A percentile compares a stretch with the other conserved stretches of the same genome.
Conservation (phyloP, 2,797 vertebrate genomes). For the Lepidocolaptes lacrymiger region DNA sequence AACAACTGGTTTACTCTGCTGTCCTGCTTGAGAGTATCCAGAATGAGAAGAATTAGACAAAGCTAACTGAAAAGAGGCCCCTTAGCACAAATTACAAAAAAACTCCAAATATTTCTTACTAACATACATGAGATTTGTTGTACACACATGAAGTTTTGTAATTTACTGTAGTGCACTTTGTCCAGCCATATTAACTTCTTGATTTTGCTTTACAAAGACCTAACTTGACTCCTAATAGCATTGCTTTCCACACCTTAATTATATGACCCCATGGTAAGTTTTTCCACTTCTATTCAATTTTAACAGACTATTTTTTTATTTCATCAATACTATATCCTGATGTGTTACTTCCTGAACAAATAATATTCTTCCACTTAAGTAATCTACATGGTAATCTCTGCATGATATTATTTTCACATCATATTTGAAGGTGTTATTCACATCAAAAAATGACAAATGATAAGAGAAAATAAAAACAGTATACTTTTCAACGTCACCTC, state of each 20-base stretch:
- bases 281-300: neutral
- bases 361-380: neutral
- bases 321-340: neutral
- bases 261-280: neutral
- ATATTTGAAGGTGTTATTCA: neutral
- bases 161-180: neutral
- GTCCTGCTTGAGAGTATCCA: neutral
- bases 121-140: neutral
- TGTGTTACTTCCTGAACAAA: neutral
- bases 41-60: neutral
- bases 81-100: neutral
- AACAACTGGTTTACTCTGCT: accelerated
- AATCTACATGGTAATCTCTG: neutral
- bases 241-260: neutral
- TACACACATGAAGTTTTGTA: neutral
- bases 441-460: neutral
- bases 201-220: neutral
- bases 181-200: neutral
- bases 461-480: neutral
- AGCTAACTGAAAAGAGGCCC: neutral
- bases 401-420: neutral
- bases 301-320: neutral
- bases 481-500: neutral
- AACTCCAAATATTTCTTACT: accelerated
- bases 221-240: neutral